A percentile compares a stretch with the other conserved stretches of the same genome.
These are phyloP conservation scores for Cyphomyrus plagiostoma DNA, from an alignment of 2,113 vertebrate genomes.

Conservation along the genomic window DNA sequence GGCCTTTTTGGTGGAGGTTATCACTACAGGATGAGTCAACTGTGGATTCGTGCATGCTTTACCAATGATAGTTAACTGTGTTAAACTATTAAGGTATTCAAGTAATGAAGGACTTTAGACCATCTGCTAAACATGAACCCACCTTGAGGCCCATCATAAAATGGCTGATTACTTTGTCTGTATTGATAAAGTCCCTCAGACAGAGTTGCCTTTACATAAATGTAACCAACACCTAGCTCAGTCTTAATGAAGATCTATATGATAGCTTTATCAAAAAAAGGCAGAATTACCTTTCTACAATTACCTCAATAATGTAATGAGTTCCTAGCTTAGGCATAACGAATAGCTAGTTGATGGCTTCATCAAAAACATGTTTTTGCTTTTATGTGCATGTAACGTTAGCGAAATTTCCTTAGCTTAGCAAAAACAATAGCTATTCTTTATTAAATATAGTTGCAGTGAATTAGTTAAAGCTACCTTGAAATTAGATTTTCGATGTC, in stretches of 20 bases:
- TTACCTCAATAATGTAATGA: not conserved
- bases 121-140: too few relatives aligned
- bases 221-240: not conserved
- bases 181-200: not conserved
- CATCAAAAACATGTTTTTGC: not conserved
- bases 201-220: too few relatives aligned
- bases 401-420: too few relatives aligned
- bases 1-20: not conserved
- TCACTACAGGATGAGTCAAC: not conserved
- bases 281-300: not conserved
- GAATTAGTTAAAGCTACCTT: not conserved
- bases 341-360: not conserved
- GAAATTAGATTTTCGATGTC: too few relatives aligned
- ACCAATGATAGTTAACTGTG: not conserved
- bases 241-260: not conserved
- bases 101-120: not conserved
- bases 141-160: not conserved
- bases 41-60: not conserved
- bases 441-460: not conserved
- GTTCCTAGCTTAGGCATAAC: not conserved
- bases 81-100: not conserved
- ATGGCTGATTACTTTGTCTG: not conserved
- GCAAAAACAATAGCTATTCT: too few relatives aligned
- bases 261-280: not conserved
- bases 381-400: too few relatives aligned